Base-by-base conservation (phyloP, 2,888 invertebrate genomes). In the Dicyrtomina minuta region DNA sequence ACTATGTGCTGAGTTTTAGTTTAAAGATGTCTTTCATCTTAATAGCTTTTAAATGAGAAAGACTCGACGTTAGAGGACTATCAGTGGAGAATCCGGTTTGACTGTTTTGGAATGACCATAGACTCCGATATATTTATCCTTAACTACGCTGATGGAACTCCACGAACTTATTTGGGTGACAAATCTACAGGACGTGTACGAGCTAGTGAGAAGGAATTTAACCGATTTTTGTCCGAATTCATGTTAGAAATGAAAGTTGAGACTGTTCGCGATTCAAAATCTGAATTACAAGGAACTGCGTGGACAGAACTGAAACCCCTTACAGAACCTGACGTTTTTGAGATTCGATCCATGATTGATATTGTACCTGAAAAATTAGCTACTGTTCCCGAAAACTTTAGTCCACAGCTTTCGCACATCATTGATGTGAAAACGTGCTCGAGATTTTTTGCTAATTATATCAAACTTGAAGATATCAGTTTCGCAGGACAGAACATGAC, bases 111-210 rank as follows among this genome's bases (percentile, higher is more conserved):
- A 44, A 49, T 61, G 2, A 3, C 8, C 8, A 49, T 61, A 13
- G 3, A 44, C n/a, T 61, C 61, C 8, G 61, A 61, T 49, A 6
- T 5, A 15, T 61, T 61, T 20, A 46, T 3, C 2, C 4, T 61
- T 4, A 12, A 22, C 10, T 15, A 46, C 1, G 22, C 24, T 17
- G 58, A 44, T 44, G 20, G 15, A 15, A 5, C 27, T 22, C 53
- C 33, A 10, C 6, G 17, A 1, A 67, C 59, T 2, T 67, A 56
- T 41, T 33, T 58, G 8, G 67, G 67, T 1, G 67, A 67, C 22
- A 58, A 58, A 20, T 59, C 58, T 17, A 67, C 67, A 49, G 67
- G 59, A 41, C 26, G 67, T 33, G 49, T 67, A 2, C 46, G 67
- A 43, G 49, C 59, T 12, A 51, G 46, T 49, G 17, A 20, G 20